Base-by-base conservation (phyloP, 2,113 vertebrate species). In the Lycaon pictus region DNA sequence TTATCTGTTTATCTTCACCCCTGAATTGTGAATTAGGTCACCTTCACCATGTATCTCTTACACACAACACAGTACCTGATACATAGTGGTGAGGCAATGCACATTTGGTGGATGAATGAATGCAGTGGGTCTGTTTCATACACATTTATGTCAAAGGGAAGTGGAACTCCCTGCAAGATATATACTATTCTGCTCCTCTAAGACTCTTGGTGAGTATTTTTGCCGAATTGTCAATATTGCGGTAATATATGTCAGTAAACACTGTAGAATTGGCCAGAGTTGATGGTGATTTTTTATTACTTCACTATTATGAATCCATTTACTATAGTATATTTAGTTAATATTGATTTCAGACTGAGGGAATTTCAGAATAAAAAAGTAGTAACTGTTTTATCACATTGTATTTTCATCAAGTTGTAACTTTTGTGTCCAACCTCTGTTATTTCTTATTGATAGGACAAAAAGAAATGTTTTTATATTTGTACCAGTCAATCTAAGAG, bases 241-340 rank as follows among this genome's bases (percentile, higher is more conserved):
- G 48, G 17, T 93, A 80, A 90, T 82, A 79, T 69, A 89, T 63
- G 43, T 60, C 62, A 79, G 62, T 37, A 90, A 94, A 10, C 20
- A 55, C 51, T 58, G 2, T 69, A 88, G 69, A 82, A 69, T 48
- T 95, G 76, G 69, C 63, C 90, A 67, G 22, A 94, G 7, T 63
- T 85, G 20, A 56, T 25, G 89, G 51, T 35, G 60, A 79, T 81
- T 96, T 91, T 95, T 84, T 22, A 91, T 94, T 74, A 86, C 56
- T 91, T 91, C 60, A 74, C 17, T 4, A 79, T 82, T 91, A 53
- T 93, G 90, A 87, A 87, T 27, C 25, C 77, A 93, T 86, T 97
- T 94, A 55, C 58, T 93, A 0, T 53, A 65, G 55, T 80, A 69
- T 74, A 91, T 90, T 86, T 97, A 96, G 97, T 97, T 97, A 98